A percentile compares a stretch with the other conserved stretches of the same genome.
Conservation (phyloP, 2,797 vertebrate species). For the Coracias cyanogaster region DNA sequence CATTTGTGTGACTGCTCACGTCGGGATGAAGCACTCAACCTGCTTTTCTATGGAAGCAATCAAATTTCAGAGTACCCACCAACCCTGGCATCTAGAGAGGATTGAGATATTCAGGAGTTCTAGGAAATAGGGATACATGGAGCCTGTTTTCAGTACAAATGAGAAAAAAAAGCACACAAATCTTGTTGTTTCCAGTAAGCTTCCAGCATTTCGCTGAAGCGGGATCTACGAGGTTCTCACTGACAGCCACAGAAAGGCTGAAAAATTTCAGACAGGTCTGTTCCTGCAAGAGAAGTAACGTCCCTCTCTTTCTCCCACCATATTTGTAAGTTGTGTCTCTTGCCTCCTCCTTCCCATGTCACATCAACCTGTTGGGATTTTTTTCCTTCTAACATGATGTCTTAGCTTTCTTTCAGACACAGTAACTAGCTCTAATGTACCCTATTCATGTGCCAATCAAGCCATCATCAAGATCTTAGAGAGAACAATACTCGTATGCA, state of each 20-base stretch:
- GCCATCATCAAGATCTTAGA: slow-evolving; percentile 70
- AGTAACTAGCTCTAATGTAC: slow-evolving; percentile 78
- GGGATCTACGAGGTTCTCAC: neutral
- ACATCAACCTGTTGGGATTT: neutral
- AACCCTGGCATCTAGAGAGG: neutral
- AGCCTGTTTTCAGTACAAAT: neutral
- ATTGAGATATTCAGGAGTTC: neutral
- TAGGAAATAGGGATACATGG: neutral
- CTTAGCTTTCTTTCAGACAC: slow-evolving; percentile 74
- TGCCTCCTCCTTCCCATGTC: slow-evolving; percentile 7
- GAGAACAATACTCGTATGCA: slow-evolving; percentile 76
- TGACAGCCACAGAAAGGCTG: neutral
- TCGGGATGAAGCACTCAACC: neutral
- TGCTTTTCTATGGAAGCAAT: neutral
- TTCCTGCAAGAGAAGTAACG: slow-evolving; percentile 1
- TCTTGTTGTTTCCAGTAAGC: neutral
- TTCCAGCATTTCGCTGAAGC: neutral
- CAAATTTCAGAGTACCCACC: neutral
- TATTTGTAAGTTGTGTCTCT: neutral
- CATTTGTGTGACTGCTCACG: neutral
- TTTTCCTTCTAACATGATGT: slow-evolving; percentile 33
- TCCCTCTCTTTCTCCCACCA: neutral
- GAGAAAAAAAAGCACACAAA: neutral
- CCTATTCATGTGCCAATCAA: slow-evolving; percentile 80
- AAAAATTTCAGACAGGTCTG: slow-evolving; percentile 30